phyloP scores from a whole-genome alignment of 2,888 invertebrate species.

The Ctena decussata region DNA sequence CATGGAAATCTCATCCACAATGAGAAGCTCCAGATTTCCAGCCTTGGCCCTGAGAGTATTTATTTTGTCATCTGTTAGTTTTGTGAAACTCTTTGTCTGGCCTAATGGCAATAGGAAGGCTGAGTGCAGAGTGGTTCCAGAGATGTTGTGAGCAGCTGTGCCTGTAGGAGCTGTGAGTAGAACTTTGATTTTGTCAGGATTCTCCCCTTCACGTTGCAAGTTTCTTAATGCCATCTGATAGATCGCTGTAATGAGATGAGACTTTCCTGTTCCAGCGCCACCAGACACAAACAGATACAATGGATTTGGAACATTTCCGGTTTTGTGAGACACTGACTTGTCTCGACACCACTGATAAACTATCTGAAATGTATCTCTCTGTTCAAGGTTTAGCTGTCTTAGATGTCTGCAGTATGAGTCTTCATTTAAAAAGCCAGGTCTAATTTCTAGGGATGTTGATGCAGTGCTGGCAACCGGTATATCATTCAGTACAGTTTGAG shows the following conservation, averaged over 20 bases:
- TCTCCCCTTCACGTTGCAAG: no score
- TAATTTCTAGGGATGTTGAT: neutral
- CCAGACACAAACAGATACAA: constrained; percentile 63
- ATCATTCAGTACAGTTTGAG: no score
- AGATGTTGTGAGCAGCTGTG: no score
- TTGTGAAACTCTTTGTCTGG: no score
- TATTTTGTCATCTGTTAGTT: no score
- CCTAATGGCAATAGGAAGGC: no score
- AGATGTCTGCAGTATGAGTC: neutral
- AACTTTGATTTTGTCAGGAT: no score
- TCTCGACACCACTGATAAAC: constrained; percentile 46
- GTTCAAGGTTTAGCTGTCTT: constrained; percentile 19
- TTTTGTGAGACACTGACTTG: constrained; percentile 50
- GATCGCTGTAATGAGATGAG: constrained; percentile 49
- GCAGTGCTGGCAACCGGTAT: neutral
- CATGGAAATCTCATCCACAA: no score
- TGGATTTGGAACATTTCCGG: constrained; percentile 26
- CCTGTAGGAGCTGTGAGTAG: no score
- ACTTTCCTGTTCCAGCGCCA: constrained; percentile 65
- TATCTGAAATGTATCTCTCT: constrained; percentile 20
- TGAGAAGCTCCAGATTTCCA: no score
- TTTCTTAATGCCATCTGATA: constrained; percentile 57
- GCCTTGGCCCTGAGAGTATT: no score
- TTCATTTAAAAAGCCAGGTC: neutral
- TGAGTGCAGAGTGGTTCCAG: no score